These are phyloP conservation scores for Oryzias celebensis DNA, from an alignment of 2,113 vertebrate genomes.

Conservation along the genomic window DNA sequence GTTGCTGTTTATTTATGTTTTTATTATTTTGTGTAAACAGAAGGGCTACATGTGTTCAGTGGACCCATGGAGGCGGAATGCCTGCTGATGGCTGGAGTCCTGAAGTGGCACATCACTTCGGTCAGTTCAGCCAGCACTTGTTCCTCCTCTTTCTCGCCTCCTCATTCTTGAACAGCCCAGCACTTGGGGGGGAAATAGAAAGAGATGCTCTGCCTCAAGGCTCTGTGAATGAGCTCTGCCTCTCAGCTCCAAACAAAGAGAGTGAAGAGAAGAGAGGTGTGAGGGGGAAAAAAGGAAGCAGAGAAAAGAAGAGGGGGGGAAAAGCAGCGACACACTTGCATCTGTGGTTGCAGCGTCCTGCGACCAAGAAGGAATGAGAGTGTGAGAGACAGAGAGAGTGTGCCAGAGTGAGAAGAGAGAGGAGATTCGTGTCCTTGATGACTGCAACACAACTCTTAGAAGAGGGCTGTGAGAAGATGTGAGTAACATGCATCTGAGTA, in stretches of 20 bases:
- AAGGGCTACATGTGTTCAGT: too few relatives aligned
- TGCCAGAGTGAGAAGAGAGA: slow-evolving; percentile 63
- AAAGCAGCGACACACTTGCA: slow-evolving; percentile 56
- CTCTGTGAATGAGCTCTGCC: slow-evolving; percentile 72
- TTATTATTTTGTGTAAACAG: slow-evolving; percentile 19
- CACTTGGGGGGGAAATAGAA: slow-evolving; percentile 75
- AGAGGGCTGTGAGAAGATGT: slow-evolving; percentile 90
- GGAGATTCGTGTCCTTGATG: slow-evolving; percentile 96
- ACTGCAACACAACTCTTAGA: slow-evolving; percentile 98
- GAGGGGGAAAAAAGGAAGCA: slow-evolving; percentile 26
- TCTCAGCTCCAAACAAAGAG: slow-evolving; percentile 64
- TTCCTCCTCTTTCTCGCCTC: slow-evolving; percentile 55
- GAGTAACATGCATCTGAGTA: slow-evolving; percentile 88
- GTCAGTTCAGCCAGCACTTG: slow-evolving; percentile 52
- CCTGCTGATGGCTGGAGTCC: slow-evolving; percentile 38
- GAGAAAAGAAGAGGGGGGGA: slow-evolving; percentile 24
- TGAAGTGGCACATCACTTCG: slow-evolving; percentile 56
- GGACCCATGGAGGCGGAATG: not conserved
- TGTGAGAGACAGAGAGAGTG: slow-evolving; percentile 49
- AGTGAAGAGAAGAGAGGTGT: slow-evolving; percentile 50
- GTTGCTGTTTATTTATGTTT: too few relatives aligned
- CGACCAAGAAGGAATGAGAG: slow-evolving; percentile 54
- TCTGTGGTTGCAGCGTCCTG: slow-evolving; percentile 65
- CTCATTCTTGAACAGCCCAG: slow-evolving; percentile 56
- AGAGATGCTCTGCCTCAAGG: slow-evolving; percentile 56